These are phyloP conservation scores for Mus spicilegus DNA, from an alignment of 2,113 vertebrate species.

Conservation along the genomic window DNA sequence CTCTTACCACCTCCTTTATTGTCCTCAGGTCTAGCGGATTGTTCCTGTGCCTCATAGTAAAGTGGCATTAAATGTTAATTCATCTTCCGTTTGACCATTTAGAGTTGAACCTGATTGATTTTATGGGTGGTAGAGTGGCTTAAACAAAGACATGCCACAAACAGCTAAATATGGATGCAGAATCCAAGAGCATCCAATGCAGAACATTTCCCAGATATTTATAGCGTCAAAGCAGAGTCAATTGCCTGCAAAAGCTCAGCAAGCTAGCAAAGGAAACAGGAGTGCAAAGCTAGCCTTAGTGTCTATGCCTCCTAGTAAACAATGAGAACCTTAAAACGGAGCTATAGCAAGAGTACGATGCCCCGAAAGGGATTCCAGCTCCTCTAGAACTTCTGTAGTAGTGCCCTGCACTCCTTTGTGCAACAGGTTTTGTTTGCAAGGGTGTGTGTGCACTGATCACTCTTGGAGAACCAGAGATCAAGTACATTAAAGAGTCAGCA, in stretches of 20 bases:
- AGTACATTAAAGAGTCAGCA: constrained; percentile 43
- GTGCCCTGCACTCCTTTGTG: constrained; percentile 37
- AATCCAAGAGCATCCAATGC: constrained; percentile 86
- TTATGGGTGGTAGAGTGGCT: constrained; percentile 79
- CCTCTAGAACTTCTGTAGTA: background rate
- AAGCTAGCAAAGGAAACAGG: constrained; percentile 81
- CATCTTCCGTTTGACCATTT: constrained; percentile 58
- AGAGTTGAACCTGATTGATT: constrained; percentile 81
- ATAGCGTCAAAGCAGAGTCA: constrained; percentile 87
- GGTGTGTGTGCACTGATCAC: fast-evolving
- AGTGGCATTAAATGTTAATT: constrained; percentile 57
- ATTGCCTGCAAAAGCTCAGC: constrained; percentile 85
- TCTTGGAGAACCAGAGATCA: background rate
- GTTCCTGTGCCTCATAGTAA: constrained; percentile 24
- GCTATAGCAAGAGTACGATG: constrained; percentile 70
- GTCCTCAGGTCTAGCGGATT: background rate
- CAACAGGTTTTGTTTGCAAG: background rate
- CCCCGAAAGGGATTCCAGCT: constrained; percentile 61
- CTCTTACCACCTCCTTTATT: background rate
- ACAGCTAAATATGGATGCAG: constrained; percentile 87
- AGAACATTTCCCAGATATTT: constrained; percentile 85
- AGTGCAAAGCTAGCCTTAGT: constrained; percentile 82
- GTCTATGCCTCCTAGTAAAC: constrained; percentile 85
- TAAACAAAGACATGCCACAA: constrained; percentile 84
- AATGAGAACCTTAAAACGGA: constrained; percentile 85